A percentile compares a stretch with the other conserved stretches of the same genome.
These are phyloP conservation scores for Channa striata DNA, from an alignment of 2,797 vertebrate species.

Conservation along the genomic window DNA sequence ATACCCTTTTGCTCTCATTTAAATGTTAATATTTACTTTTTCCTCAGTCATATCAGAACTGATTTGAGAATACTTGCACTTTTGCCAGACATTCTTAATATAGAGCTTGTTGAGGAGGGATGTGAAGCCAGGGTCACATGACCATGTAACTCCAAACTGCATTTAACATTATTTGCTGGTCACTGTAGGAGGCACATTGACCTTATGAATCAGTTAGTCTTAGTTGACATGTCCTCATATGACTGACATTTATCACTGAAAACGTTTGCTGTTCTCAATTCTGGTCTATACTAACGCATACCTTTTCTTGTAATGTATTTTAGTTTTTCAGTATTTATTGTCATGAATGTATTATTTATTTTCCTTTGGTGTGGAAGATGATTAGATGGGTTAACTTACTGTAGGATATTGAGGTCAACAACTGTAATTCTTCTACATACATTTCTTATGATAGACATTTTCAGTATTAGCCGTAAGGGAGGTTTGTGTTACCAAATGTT, in stretches of 20 bases:
- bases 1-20: constrained; percentile 24
- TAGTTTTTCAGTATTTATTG: constrained; percentile 52
- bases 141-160: constrained; percentile 1
- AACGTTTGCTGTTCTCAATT: constrained; percentile 16
- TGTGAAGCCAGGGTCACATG: not conserved
- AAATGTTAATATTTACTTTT: constrained; percentile 15
- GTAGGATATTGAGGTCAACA: constrained; percentile 10
- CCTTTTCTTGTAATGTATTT: constrained; percentile 8
- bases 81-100: constrained; percentile 31
- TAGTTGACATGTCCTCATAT: not conserved
- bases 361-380: constrained; percentile 5
- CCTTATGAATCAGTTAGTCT: constrained; percentile 9
- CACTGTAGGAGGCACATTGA: not conserved
- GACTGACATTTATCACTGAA: constrained; percentile 11
- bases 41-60: constrained; percentile 15
- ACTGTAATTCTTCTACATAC: constrained; percentile 20
- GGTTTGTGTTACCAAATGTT: constrained; percentile 25
- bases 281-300: not conserved
- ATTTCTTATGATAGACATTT: constrained; percentile 3
- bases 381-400: constrained; percentile 17
- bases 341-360: constrained; percentile 49
- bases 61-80: constrained; percentile 31
- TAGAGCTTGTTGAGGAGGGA: constrained; percentile 7
- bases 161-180: constrained; percentile 25
- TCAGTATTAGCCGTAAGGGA: constrained; percentile 17